Percentiles rank a stretch among this genome's conserved stretches.
phyloP scores from a whole-genome alignment of 1,140 invertebrate species.

The Apocrypta bakeri region DNA sequence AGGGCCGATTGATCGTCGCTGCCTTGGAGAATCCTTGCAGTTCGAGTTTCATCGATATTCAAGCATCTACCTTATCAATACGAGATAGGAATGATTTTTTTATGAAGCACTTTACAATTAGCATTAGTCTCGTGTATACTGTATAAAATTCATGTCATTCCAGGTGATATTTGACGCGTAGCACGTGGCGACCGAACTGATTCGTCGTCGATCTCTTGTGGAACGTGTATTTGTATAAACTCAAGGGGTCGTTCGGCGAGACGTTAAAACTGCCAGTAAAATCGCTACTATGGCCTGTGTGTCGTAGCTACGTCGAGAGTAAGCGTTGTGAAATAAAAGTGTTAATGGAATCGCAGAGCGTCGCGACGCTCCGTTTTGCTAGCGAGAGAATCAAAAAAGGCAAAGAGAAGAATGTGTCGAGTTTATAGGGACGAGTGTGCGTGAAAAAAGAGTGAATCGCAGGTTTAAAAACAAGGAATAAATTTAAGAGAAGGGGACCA shows the following conservation, averaged over 20 bases:
- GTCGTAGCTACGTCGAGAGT: slow-evolving; percentile 48
- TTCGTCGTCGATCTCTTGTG: slow-evolving; percentile 45
- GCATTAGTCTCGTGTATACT: too few relatives aligned
- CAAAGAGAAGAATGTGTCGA: not conserved
- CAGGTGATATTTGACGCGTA: not conserved
- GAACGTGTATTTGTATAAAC: slow-evolving; percentile 60
- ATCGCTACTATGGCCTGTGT: slow-evolving; percentile 60
- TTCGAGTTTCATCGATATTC: not conserved
- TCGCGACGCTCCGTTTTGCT: slow-evolving; percentile 54
- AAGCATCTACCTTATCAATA: not conserved
- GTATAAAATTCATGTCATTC: not conserved
- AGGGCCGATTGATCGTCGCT: slow-evolving; percentile 1
- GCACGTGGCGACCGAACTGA: slow-evolving; percentile 43
- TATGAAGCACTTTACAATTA: too few relatives aligned
- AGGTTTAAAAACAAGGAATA: slow-evolving; percentile 45
- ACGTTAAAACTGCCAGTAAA: slow-evolving; percentile 65
- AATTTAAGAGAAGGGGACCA: slow-evolving; percentile 22
- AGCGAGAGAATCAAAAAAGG: not conserved
- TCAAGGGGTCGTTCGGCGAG: slow-evolving; percentile 59
- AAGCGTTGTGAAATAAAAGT: slow-evolving; percentile 68
- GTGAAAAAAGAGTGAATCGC: slow-evolving; percentile 7
- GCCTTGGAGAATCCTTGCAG: slow-evolving; percentile 24
- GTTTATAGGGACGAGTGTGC: not conserved
- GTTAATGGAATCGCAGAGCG: slow-evolving; percentile 67
- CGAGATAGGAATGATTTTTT: too few relatives aligned